A percentile compares a stretch with the other conserved stretches of the same genome.
Evolutionary conservation across 2,888 invertebrate genomes (phyloP).

Genomic region (Iphiclides podalirius): DNA sequence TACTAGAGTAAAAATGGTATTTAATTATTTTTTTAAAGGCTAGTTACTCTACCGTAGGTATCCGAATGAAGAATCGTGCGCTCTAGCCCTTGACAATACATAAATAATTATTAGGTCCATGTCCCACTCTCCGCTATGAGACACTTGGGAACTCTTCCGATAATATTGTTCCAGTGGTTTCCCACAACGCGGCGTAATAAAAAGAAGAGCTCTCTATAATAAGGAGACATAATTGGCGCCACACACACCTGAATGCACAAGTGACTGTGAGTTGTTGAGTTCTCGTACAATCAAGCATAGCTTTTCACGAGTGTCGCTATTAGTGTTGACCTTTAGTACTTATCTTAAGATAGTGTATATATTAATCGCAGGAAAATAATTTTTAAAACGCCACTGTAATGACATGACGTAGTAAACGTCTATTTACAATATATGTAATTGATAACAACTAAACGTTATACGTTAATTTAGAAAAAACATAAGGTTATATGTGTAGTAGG

Average conservation of each 20-base stretch:
- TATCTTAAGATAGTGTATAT: no score
- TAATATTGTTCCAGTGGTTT: slow-evolving; percentile 68
- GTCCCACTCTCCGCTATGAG: slow-evolving; percentile 21
- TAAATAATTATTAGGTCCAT: slow-evolving; percentile 19
- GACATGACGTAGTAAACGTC: no score
- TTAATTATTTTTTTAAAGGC: no score
- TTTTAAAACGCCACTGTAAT: neutral
- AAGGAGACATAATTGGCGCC: slow-evolving; percentile 45
- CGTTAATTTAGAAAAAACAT: no score
- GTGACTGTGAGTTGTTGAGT: slow-evolving; percentile 27
- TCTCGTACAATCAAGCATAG: neutral
- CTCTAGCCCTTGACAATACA: slow-evolving; percentile 11
- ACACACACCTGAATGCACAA: slow-evolving; percentile 31
- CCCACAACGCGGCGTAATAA: slow-evolving; percentile 56
- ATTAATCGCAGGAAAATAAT: neutral
- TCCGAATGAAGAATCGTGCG: neutral
- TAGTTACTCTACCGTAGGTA: no score
- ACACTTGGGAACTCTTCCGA: slow-evolving; percentile 46
- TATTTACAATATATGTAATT: no score
- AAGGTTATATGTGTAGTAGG: no score
- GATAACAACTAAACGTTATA: no score
- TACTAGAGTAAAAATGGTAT: no score
- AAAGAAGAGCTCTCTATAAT: slow-evolving; percentile 62
- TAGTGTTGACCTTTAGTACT: no score
- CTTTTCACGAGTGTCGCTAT: neutral